phyloP scores from a whole-genome alignment of 2,888 invertebrate species.

The Escarpia spicata region DNA sequence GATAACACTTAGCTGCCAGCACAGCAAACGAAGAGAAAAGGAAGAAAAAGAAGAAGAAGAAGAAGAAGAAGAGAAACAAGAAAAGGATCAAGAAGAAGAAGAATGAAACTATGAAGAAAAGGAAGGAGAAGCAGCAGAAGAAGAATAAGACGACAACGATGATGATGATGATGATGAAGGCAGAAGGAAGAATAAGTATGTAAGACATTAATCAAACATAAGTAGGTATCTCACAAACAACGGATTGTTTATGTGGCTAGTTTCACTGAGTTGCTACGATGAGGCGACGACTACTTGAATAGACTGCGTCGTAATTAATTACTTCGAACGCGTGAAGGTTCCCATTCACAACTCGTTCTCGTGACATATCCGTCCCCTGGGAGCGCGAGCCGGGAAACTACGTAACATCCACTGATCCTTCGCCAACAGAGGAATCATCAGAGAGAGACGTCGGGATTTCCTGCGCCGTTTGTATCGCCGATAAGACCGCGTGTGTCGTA shows the following conservation, averaged over 20 bases:
- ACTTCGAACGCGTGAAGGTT: neutral
- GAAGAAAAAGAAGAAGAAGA: too few species aligned
- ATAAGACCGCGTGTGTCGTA: neutral
- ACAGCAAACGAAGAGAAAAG: too few species aligned
- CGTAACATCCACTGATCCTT: neutral
- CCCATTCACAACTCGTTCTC: neutral
- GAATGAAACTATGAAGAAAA: too few species aligned
- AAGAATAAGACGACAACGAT: too few species aligned
- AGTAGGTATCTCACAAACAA: neutral
- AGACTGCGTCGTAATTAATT: neutral
- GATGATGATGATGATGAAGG: neutral
- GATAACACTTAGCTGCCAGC: too few species aligned
- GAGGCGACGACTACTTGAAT: neutral
- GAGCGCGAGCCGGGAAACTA: neutral
- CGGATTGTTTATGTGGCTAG: neutral
- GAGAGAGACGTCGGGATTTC: neutral
- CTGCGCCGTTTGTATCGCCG: neutral
- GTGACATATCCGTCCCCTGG: neutral
- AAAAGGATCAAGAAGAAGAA: too few species aligned
- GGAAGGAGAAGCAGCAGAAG: too few species aligned
- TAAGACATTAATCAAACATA: neutral
- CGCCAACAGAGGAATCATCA: neutral
- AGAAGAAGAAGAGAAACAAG: too few species aligned
- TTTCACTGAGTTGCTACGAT: neutral
- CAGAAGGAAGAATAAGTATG: neutral